Percentiles rank a stretch among this genome's conserved stretches.
phyloP scores from a whole-genome alignment of 2,888 invertebrate species.

The Diarsia dahlii region DNA sequence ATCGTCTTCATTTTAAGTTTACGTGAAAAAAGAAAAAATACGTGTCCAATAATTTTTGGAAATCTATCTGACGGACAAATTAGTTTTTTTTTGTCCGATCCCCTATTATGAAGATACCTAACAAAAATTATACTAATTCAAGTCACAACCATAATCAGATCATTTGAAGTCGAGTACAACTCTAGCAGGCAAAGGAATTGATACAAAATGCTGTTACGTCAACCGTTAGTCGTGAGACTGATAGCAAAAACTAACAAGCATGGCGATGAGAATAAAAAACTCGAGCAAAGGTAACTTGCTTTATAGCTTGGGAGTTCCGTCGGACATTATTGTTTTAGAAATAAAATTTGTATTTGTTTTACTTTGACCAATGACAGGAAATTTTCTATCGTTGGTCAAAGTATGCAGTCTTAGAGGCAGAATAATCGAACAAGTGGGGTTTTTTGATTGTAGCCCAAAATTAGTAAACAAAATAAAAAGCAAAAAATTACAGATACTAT shows the following conservation, averaged over 20 bases:
- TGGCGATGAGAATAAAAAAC: slow-evolving; percentile 58
- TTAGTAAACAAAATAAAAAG: not conserved
- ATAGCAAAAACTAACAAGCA: slow-evolving; percentile 62
- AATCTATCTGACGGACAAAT: no score
- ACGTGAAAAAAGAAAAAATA: no score
- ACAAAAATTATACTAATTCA: slow-evolving; percentile 35
- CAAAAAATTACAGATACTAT: not conserved
- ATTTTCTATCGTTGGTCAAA: not conserved
- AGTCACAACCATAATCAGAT: slow-evolving; percentile 37
- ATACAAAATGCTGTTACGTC: slow-evolving; percentile 70
- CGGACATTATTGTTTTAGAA: not conserved
- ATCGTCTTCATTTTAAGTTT: no score
- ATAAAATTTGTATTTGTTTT: not conserved
- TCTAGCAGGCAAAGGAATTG: slow-evolving; percentile 41
- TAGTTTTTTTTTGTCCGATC: no score
- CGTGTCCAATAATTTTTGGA: no score
- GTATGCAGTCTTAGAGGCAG: not conserved
- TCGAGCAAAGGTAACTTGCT: slow-evolving; percentile 32
- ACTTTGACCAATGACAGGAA: not conserved
- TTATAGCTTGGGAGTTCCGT: slow-evolving; percentile 44
- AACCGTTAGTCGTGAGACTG: slow-evolving; percentile 68
- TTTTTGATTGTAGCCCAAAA: not conserved
- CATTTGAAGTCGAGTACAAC: slow-evolving; percentile 40
- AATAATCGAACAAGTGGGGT: not conserved
- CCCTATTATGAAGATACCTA: slow-evolving; percentile 18